Conservation (phyloP, 2,888 invertebrate species). For the Catocala sponsa region DNA sequence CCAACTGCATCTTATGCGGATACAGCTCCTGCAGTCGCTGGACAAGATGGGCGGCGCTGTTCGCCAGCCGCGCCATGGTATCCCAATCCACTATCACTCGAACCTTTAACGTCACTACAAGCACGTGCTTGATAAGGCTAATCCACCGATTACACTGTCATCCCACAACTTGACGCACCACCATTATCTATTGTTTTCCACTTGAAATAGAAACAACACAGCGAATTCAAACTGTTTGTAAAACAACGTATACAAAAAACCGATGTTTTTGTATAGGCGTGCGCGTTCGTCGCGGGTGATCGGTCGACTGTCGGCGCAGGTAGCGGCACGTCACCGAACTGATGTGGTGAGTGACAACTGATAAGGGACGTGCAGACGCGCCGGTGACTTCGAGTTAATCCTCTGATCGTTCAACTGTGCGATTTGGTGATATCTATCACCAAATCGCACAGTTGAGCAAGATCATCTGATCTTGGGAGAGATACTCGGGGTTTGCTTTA, state of each 20-base stretch:
- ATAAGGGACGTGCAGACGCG: slow-evolving; percentile 36
- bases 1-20: slow-evolving; percentile 72
- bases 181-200: no score
- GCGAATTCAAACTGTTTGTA: not conserved
- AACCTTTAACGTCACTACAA: slow-evolving; percentile 25
- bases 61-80: slow-evolving; percentile 77
- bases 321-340: slow-evolving; percentile 28
- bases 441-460: no score
- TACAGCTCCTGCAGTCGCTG: slow-evolving; percentile 81
- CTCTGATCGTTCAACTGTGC: slow-evolving; percentile 23
- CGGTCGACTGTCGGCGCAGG: slow-evolving; percentile 42
- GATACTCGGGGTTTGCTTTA: no score
- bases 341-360: slow-evolving; percentile 51
- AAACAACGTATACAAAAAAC: no score
- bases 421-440: slow-evolving; percentile 32
- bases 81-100: slow-evolving; percentile 11
- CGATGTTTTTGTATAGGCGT: slow-evolving; percentile 8
- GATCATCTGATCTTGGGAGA: no score
- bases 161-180: slow-evolving; percentile 8
- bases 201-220: no score
- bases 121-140: slow-evolving; percentile 55
- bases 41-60: slow-evolving; percentile 76
- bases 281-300: slow-evolving; percentile 51
- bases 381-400: slow-evolving; percentile 22
- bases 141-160: slow-evolving; percentile 45